Base-by-base conservation (phyloP, 2,797 vertebrate genomes). In the Morelia viridis region DNA sequence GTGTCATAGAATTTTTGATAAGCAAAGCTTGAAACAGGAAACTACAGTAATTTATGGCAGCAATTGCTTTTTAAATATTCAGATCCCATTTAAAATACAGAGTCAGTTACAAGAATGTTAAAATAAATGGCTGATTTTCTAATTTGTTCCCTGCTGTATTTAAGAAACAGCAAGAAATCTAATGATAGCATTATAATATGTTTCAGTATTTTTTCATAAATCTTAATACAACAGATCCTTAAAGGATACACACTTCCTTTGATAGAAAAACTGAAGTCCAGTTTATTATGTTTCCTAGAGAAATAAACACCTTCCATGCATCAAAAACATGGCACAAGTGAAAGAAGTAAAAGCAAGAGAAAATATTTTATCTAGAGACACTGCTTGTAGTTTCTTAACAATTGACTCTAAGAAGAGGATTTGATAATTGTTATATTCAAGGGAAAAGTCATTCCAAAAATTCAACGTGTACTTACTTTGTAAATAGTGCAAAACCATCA, bases 401-500 rank as follows among this genome's bases (percentile, higher is more conserved):
- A 56, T 10, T 84, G 13, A 46, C 41, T 80, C 15, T 60, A 89
- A 89, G 5, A 22, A 31, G 89, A 11, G 15, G 93, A 93, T 94
- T 53, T 15, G 24, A 93, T 0, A 86, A 0, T 92, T 89, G n/a
- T 8, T 86, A 0, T 0, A 94, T 84, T 17, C 83, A 57, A 17
- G 76, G 10, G 92, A 87, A 4, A 2, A 31, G 87, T 3, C 88
- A 28, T 89, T 93, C 76, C 3, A 90, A 91, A 22, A 92, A 0
- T 0, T 19, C 4, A 90, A 89, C 65, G n/a, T 56, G 94, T 96
- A 98, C 99, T 98, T 97, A 99, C 99, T 99, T 97, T 99, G 99
- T 97, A 99, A 98, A 97, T 98, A 99, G 98, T 99, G 98, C 96
- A 99, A 97, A 96, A 98, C 98, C 99, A 99, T 99, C 97, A 99